Evolutionary conservation across 2,113 vertebrate species (phyloP), one percentile per base, ranked within the genome.

Genomic region (Paramisgurnus dabryanus): DNA sequence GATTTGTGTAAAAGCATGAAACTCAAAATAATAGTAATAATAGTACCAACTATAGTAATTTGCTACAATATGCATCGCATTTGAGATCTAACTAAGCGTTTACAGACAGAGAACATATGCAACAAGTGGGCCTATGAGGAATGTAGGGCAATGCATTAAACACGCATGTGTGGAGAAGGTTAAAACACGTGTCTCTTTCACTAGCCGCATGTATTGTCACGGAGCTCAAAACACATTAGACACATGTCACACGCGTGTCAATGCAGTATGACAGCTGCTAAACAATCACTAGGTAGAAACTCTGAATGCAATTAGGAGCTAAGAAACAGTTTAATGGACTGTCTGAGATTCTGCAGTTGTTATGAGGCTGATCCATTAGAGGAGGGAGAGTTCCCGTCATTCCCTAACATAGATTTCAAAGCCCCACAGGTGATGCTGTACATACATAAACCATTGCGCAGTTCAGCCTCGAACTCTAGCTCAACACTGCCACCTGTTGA

Each of bases 371-470:
- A 27, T 47, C 70, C n/a, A 68, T 67, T 69, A 8, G 34, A 55
- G 55, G 22, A 4, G n/a, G 15, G 69, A 83, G 66, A 76, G 65
- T 79, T 68, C 57, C 72, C 55, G 72, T 83, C 66, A 76, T 76
- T 80, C 82, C 82, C 71, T 66, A 67, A 83, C 82, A 69, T 49
- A 70, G 61, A 76, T 80, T 70, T 83, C 39, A 43, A 57, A 80
- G 53, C 55, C 72, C 77, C 66, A 79, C 17, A 76, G 66, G 71
- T 70, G 47, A 68, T 74, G 70, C n/a, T 58, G 64, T 79, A 75
- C 82, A 79, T 74, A 50, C 76, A 72, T 45, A 69, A 79, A 72
- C 6, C 45, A 69, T 71, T 58, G 58, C 60, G 55, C 66, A 70
- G 66, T 41, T 27, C 34, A 77, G 18, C 66, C 4, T 2, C 1